Percentiles rank a stretch among this genome's conserved stretches.
phyloP scores from a whole-genome alignment of 2,113 vertebrate species.

The Zapus hudsonius region DNA sequence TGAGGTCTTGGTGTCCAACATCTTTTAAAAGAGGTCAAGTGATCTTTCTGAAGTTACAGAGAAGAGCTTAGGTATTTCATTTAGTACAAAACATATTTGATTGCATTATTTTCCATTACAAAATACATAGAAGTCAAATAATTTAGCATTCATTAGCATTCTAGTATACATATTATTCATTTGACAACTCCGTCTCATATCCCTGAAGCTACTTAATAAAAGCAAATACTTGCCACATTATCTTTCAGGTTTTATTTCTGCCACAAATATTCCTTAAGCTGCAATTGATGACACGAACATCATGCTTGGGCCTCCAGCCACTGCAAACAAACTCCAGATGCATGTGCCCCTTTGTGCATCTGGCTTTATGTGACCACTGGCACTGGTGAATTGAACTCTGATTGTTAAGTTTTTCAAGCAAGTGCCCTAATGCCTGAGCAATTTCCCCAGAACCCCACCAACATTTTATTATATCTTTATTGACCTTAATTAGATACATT shows the following conservation, averaged over 20 bases:
- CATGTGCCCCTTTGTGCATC: too few relatives aligned
- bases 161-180: slow-evolving; percentile 49
- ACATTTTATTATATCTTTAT: too few relatives aligned
- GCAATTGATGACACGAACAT: not conserved
- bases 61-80: not conserved
- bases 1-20: not conserved
- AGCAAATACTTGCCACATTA: slow-evolving; percentile 23
- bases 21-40: not conserved
- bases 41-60: not conserved
- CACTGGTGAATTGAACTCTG: too few relatives aligned
- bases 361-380: too few relatives aligned
- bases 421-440: too few relatives aligned
- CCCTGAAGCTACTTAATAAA: slow-evolving; percentile 39
- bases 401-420: too few relatives aligned
- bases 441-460: too few relatives aligned
- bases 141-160: slow-evolving; percentile 59
- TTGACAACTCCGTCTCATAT: slow-evolving; percentile 28
- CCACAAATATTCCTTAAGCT: slow-evolving; percentile 51
- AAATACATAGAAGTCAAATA: slow-evolving; percentile 52
- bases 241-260: slow-evolving; percentile 17
- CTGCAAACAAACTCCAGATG: too few relatives aligned
- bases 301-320: not conserved
- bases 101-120: slow-evolving; percentile 50
- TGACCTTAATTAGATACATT: too few relatives aligned
- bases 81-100: not conserved